Evolutionary conservation across 2,113 vertebrate species (phyloP), one percentile per base, ranked within the genome.

Genomic region (Sarotherodon lohbergeri): DNA sequence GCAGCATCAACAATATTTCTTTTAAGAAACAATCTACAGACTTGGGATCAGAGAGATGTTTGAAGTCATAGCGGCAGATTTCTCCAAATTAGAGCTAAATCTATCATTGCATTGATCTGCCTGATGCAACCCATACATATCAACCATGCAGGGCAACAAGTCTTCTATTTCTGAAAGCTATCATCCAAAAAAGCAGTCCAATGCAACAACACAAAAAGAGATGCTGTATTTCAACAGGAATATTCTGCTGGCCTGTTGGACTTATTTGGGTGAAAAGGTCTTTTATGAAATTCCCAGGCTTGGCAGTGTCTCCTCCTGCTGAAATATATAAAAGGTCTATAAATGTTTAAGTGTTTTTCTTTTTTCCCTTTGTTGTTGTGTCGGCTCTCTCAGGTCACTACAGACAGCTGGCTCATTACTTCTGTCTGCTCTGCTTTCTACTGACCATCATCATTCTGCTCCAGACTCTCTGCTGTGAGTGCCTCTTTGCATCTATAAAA

Each of bases 391-490:
- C 85, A 90, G 89, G 46, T 85, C 66, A 79, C 6, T 22, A 68
- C 91, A 82, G 66, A 76, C 76, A 86, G 80, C 36, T 87, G 81
- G 50, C 76, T 82, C 52, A 84, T 57, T 92, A 78, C 88, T 88
- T 91, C 63, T 89, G 83, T 78, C 85, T 90, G 68, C 91, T 94
- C 55, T 93, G 90, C 84, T 90, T 94, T 6, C 84, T 93, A 78
- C 83, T 92, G 73, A 46, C 84, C 68, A 17, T 90, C 16, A 14
- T 89, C 73, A 73, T 43, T 41, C 68, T 89, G 63, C 80, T 92
- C 4, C 86, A 68, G 55, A 87, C 89, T 2, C 73, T 92, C 52
- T 92, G 88, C 79, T 81, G 92, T 92, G 87, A 93, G 90, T 88
- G 80, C 34, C 17, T 57, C 36, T 80, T 36, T 54, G 10, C 41